phyloP scores from a whole-genome alignment of 2,888 invertebrate species.

The Chymomyza procnemis region DNA sequence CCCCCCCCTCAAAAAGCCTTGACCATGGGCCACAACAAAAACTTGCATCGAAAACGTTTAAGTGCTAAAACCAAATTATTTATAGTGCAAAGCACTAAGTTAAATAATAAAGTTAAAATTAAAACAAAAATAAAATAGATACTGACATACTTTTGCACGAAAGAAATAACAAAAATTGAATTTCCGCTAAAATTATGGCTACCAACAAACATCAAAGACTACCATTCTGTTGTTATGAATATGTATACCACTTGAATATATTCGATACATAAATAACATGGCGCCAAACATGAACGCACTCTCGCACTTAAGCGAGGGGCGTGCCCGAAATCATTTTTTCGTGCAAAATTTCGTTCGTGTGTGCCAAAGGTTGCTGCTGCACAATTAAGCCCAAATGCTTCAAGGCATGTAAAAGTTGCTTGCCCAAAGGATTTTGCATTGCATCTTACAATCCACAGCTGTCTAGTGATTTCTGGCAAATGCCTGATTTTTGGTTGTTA shows the following conservation, averaged over 20 bases:
- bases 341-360: too few relatives aligned
- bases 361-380: too few relatives aligned
- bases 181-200: constrained; percentile 24
- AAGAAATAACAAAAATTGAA: constrained; percentile 34
- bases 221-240: constrained; percentile 32
- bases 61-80: background rate
- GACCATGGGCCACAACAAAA: background rate
- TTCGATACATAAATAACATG: constrained; percentile 22
- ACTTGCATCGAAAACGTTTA: background rate
- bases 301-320: too few relatives aligned
- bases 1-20: background rate
- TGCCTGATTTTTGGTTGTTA: background rate
- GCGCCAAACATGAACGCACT: background rate
- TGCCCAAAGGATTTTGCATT: too few relatives aligned
- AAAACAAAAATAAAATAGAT: background rate
- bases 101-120: too few relatives aligned
- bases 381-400: too few relatives aligned
- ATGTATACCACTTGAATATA: constrained; percentile 34
- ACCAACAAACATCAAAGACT: background rate
- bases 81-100: background rate
- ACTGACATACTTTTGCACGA: constrained; percentile 30
- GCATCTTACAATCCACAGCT: too few relatives aligned
- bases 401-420: too few relatives aligned
- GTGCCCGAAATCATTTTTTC: too few relatives aligned
- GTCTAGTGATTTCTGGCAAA: too few relatives aligned